Evolutionary conservation across 2,113 vertebrate species (phyloP).

Genomic region (Esox niger): DNA sequence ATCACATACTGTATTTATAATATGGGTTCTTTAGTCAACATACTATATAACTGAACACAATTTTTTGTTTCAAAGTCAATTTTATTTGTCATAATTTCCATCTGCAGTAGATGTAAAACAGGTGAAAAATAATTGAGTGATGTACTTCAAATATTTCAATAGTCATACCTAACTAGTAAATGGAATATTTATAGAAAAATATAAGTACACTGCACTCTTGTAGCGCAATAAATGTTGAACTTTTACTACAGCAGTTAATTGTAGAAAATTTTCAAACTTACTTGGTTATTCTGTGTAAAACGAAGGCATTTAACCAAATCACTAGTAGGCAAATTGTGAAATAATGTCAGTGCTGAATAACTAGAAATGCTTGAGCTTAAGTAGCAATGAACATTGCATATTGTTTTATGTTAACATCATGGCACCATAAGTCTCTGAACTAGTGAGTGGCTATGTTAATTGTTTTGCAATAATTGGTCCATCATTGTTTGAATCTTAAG

Average conservation of each 20-base stretch:
- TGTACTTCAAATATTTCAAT: constrained; percentile 11
- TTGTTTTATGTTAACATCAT: too few species aligned
- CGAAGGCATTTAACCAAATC: not conserved
- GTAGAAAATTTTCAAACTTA: not conserved
- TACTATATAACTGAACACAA: not conserved
- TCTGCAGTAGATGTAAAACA: constrained; percentile 38
- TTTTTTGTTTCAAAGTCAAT: not conserved
- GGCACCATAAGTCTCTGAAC: not conserved
- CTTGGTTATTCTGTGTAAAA: not conserved
- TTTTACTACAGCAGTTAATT: constrained; percentile 2
- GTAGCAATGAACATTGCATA: not conserved
- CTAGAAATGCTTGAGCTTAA: not conserved
- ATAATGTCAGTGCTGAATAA: not conserved
- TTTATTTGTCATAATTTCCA: constrained; percentile 50
- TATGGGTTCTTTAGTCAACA: not conserved
- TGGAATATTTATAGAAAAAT: constrained; percentile 4
- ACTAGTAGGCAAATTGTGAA: not conserved
- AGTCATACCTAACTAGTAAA: not conserved
- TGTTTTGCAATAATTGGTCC: too few species aligned
- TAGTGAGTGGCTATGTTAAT: not conserved
- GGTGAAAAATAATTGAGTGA: constrained; percentile 40
- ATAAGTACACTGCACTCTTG: not conserved
- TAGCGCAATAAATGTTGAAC: not conserved
- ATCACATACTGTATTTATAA: constrained; percentile 27
- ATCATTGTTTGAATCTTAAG: too few species aligned